Evolutionary conservation across 2,797 vertebrate species (phyloP).

Genomic region (Syngnathus rostellatus): DNA sequence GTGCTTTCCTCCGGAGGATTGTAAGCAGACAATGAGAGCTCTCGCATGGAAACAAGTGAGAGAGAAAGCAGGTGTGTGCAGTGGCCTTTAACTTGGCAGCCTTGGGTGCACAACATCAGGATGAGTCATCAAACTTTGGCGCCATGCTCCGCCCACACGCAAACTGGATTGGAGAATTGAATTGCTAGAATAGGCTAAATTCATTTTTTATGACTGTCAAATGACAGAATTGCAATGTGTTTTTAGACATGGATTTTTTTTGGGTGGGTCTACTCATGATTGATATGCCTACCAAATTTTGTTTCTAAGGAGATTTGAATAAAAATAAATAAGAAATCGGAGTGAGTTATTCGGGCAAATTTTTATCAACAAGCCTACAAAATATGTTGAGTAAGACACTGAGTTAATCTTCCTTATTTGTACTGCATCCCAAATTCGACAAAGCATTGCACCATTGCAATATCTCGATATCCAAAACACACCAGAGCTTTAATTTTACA

Average conservation of each 20-base stretch:
- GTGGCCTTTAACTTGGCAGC: conserved; percentile 4
- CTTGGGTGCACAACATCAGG: conserved; percentile 1
- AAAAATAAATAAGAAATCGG: no score
- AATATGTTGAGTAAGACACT: not conserved
- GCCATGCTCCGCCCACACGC: not conserved
- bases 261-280: not conserved
- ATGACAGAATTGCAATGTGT: not conserved
- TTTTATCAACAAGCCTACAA: not conserved
- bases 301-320: no score
- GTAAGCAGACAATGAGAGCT: conserved; percentile 48
- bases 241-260: not conserved
- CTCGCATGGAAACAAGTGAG: conserved; percentile 29
- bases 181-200: not conserved
- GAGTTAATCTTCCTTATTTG: not conserved
- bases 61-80: conserved; percentile 15
- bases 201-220: not conserved
- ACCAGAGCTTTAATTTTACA: conserved; percentile 30
- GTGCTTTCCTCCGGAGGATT: conserved; percentile 43
- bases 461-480: not conserved
- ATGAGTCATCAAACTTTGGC: not conserved
- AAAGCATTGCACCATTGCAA: not conserved
- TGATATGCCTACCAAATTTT: not conserved
- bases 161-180: no score
- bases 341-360: not conserved
- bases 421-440: not conserved